Evolutionary conservation across 2,797 vertebrate species (phyloP).

Genomic region (Cynodonichthys magdalenae): DNA sequence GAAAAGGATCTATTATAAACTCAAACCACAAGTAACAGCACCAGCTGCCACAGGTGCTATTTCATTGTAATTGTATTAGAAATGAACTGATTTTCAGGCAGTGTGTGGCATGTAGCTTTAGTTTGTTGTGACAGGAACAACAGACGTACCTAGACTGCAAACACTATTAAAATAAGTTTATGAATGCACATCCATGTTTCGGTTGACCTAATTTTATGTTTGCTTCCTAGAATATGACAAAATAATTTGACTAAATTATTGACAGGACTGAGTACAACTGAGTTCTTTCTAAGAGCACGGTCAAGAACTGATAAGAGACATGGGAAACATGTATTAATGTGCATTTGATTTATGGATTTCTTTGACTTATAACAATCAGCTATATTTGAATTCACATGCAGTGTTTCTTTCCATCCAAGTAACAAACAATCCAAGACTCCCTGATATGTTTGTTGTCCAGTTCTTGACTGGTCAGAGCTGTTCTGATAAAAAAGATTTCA

Average conservation of each 20-base stretch:
- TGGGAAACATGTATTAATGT: too few species aligned
- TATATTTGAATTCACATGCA: too few species aligned
- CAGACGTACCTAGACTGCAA: constrained; percentile 15
- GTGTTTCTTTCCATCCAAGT: too few species aligned
- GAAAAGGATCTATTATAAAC: constrained; percentile 10
- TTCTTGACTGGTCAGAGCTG: too few species aligned
- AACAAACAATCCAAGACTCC: too few species aligned
- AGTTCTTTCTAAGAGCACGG: background rate
- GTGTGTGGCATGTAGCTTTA: constrained; percentile 36
- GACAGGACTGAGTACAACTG: background rate
- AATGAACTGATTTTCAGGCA: constrained; percentile 35
- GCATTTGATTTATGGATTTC: too few species aligned
- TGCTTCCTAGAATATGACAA: constrained; percentile 3
- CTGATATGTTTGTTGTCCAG: too few species aligned
- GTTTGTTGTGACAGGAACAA: constrained; percentile 32
- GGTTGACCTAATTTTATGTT: constrained; percentile 15
- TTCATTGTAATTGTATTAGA: constrained; percentile 49
- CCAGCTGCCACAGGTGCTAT: constrained; percentile 47
- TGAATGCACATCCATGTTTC: background rate
- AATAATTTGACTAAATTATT: constrained; percentile 19
- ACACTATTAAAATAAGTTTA: constrained; percentile 19
- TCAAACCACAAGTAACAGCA: constrained; percentile 28
- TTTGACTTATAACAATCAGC: too few species aligned
- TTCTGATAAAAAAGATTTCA: too few species aligned
- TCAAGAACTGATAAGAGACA: too few species aligned